Base-by-base conservation (phyloP, 2,797 vertebrate species). In the Cheirogaleus major region DNA sequence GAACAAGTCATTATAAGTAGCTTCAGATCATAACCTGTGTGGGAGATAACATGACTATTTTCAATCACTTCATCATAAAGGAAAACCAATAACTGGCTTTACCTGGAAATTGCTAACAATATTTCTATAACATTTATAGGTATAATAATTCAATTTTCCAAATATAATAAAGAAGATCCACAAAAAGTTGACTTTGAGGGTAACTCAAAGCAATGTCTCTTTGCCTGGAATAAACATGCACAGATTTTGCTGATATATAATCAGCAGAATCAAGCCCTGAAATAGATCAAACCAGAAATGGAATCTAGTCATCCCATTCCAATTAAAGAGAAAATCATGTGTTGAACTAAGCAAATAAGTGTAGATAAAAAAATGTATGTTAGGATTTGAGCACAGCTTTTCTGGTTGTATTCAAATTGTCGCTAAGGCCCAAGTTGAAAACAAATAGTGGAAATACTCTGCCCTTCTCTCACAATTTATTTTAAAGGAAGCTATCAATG, bases 41-140 rank as follows among this genome's bases (percentile, higher is more conserved):
- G 50, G 41, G 27, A 73, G 20, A 73, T 43, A 27, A 70, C 76
- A 69, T 0, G 52, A 96, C 94, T 27, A 17, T 94, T 94, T 78
- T 93, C 76, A 76, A 57, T 88, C 3, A 97, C 35, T 88, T 27
- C 27, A 79, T 0, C 65, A 15, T 32, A 70, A 80, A 97, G 67
- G 78, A 84, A 95, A 50, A 30, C 76, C 52, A 70, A 90, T 89
- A 67, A 82, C n/a, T 86, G 41, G 11, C 1, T 89, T 97, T 25
- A 45, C 5, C 23, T 86, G 79, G 20, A 93, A 96, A 89, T 5
- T 85, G 1, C 0, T 50, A 96, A 89, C 6, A 81, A 79, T 1
- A 94, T 92, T 93, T 92, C 65, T 93, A 12, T 32, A 55, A 76
- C 89, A 57, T 95, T 93, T 32, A 79, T n/a, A 91, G n/a, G 78